Conservation (phyloP, 37 sponge, comb jelly and placozoan genomes). For the Eunapius fragilis region DNA sequence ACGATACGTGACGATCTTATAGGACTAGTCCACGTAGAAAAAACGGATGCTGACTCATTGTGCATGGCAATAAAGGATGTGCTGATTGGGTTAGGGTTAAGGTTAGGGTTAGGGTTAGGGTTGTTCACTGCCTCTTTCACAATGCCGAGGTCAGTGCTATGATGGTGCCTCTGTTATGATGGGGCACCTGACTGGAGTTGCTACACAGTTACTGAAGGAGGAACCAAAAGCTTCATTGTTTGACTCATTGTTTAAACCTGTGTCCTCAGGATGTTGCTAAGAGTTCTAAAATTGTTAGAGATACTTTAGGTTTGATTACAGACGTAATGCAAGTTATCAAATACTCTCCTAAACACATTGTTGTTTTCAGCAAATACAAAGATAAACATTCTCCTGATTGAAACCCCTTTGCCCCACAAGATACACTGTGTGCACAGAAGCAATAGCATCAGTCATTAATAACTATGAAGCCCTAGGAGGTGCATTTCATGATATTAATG, state of each 20-base stretch:
- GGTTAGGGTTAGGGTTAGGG: no score
- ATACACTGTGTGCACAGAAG: constrained; percentile 34
- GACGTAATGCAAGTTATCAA: constrained; percentile 16
- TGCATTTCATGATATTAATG: constrained; percentile 10
- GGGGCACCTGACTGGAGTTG: constrained; percentile 50
- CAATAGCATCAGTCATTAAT: constrained; percentile 22
- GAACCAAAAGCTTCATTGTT: constrained; percentile 30
- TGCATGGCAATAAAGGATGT: constrained; percentile 26
- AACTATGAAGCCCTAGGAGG: constrained; percentile 20
- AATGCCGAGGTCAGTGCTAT: constrained; percentile 52
- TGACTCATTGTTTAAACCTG: constrained; percentile 18
- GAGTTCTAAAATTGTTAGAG: constrained; percentile 5
- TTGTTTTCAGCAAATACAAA: constrained; percentile 2
- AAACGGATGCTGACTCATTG: constrained; percentile 32
- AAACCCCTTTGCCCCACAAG: constrained; percentile 34
- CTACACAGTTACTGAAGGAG: constrained; percentile 25
- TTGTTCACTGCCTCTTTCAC: constrained; percentile 10
- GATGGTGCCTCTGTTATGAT: constrained; percentile 53
- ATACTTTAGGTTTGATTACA: constrained; percentile 29
- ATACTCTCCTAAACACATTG: constrained; percentile 32
- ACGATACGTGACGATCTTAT: constrained; percentile 14
- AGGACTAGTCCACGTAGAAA: constrained; percentile 35
- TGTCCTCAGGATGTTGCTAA: constrained; percentile 12
- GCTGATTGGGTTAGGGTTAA: no score
- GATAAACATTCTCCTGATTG: constrained; percentile 3